These are phyloP conservation scores for Chironomus tentans DNA, from an alignment of 2,888 invertebrate genomes.

Conservation along the genomic window DNA sequence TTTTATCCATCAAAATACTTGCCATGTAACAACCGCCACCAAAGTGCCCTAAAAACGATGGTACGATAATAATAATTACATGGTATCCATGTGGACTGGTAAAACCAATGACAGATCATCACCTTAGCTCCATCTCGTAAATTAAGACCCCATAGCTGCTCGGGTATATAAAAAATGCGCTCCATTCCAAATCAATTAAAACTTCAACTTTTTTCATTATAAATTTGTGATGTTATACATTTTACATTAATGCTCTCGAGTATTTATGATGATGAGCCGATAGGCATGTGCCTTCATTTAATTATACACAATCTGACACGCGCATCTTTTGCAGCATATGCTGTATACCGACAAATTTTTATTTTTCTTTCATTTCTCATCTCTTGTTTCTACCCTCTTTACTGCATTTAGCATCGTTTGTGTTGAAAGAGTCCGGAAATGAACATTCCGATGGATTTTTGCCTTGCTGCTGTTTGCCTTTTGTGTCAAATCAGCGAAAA, in stretches of 20 bases:
- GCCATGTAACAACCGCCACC: no score
- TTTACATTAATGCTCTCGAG: background rate
- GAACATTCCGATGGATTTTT: conserved; percentile 11
- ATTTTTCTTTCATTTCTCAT: background rate
- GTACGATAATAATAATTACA: no score
- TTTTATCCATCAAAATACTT: no score
- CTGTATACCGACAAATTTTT: conserved; percentile 2
- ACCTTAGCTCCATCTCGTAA: no score
- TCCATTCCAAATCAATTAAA: no score
- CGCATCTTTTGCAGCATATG: conserved; percentile 19
- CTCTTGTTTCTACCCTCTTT: background rate
- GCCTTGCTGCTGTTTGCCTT: background rate
- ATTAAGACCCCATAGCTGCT: no score
- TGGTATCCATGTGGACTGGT: no score
- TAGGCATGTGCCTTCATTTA: conserved; percentile 23
- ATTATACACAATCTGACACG: conserved; percentile 26
- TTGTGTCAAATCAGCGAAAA: conserved; percentile 9
- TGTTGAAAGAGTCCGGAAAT: conserved; percentile 22
- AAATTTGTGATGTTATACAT: no score
- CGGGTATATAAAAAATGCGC: no score
- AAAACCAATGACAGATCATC: no score
- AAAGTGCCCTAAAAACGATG: no score
- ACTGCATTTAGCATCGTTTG: background rate
- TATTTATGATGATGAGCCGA: conserved; percentile 16
- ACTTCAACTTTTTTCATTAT: no score